phyloP scores from a whole-genome alignment of 2,888 invertebrate genomes.

The Drosophila flavopinicola region DNA sequence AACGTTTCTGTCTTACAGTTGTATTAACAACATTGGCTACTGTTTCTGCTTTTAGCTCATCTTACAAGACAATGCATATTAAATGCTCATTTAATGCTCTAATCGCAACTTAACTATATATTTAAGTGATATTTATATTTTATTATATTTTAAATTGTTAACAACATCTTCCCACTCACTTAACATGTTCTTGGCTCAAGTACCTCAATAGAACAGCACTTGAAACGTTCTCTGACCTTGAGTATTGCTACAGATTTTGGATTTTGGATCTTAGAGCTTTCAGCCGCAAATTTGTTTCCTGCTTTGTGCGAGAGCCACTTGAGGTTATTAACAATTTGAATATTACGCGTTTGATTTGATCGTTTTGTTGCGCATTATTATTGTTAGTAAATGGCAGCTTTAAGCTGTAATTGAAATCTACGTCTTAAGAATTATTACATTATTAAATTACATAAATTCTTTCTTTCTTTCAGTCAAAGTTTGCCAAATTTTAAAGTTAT shows the following conservation, averaged over 20 bases:
- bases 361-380: conserved; percentile 32
- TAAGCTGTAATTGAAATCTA: conserved; percentile 32
- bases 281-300: conserved; percentile 56
- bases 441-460: too few species aligned
- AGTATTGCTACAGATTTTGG: conserved; percentile 44
- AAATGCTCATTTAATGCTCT: conserved; percentile 14
- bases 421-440: conserved; percentile 15
- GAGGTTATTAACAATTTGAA: conserved; percentile 23
- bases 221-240: conserved; percentile 56
- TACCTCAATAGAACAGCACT: conserved; percentile 43
- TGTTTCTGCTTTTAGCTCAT: conserved; percentile 13
- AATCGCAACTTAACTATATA: neutral
- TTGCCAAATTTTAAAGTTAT: conserved; percentile 5
- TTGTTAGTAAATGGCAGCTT: conserved; percentile 1
- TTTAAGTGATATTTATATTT: neutral
- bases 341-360: conserved; percentile 19
- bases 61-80: conserved; percentile 13
- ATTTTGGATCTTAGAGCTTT: conserved; percentile 9
- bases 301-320: conserved; percentile 47
- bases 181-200: conserved; percentile 38
- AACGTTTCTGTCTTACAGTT: conserved; percentile 34
- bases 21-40: conserved; percentile 41
- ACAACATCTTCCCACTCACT: conserved; percentile 37
- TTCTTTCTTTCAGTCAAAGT: neutral
- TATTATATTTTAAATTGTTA: conserved; percentile 8